Evolutionary conservation across 2,113 vertebrate genomes (phyloP).

Genomic region (Pholis gunnellus): DNA sequence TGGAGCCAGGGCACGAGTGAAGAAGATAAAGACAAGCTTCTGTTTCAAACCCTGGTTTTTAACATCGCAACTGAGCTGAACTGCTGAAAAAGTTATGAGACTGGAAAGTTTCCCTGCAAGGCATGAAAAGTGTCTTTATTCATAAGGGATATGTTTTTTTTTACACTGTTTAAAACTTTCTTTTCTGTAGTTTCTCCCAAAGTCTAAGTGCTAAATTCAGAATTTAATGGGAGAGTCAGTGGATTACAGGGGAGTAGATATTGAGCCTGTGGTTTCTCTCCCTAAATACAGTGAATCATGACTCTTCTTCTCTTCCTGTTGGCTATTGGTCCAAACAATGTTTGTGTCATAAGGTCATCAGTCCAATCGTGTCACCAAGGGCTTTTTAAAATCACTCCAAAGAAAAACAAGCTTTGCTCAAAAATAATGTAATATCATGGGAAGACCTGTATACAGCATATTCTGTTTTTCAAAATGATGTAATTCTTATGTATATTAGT

Average conservation of each 20-base stretch:
- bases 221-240: conserved; percentile 26
- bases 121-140: conserved; percentile 40
- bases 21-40: neutral
- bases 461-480: neutral
- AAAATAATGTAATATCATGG: neutral
- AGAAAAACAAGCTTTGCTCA: neutral
- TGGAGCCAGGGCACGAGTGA: neutral
- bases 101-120: conserved; percentile 32
- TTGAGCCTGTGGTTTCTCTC: conserved; percentile 12
- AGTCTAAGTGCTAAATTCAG: conserved; percentile 13
- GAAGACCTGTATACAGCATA: neutral
- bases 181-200: neutral
- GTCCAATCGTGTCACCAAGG: neutral
- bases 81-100: conserved; percentile 19
- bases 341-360: neutral
- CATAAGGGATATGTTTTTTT: conserved; percentile 12
- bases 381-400: neutral
- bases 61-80: neutral
- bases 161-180: conserved; percentile 1
- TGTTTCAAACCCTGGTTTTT: neutral
- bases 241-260: conserved; percentile 17
- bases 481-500: neutral
- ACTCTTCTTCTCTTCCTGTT: neutral
- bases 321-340: neutral
- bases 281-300: conserved; percentile 21